A percentile compares a stretch with the other conserved stretches of the same genome.
Conservation (phyloP, 2,113 vertebrate species). For the Oceanites oceanicus region DNA sequence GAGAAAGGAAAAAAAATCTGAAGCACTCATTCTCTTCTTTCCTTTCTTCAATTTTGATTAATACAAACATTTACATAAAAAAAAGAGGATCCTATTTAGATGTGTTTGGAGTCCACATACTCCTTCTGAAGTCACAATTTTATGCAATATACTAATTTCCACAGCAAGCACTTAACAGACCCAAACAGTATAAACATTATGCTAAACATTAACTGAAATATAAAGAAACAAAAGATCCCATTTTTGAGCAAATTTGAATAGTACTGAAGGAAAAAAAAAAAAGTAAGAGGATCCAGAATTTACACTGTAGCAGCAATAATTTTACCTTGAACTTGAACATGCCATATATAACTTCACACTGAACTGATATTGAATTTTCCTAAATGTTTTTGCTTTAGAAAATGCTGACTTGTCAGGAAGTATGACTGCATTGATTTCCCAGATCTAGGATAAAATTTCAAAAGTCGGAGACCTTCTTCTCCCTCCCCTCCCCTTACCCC, state of each 20-base stretch:
- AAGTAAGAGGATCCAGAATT: neutral
- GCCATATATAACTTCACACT: neutral
- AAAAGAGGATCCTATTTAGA: neutral
- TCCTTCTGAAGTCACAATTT: neutral
- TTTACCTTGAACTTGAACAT: neutral
- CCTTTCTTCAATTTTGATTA: neutral
- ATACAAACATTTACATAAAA: neutral
- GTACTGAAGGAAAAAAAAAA: neutral
- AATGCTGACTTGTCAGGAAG: neutral
- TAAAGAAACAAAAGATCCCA: neutral
- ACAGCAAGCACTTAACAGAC: neutral
- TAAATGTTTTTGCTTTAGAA: neutral
- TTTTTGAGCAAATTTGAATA: neutral
- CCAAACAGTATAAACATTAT: neutral
- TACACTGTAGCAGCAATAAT: neutral
- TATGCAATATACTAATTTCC: neutral
- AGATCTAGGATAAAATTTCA: neutral
- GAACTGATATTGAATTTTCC: neutral
- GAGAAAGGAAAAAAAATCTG: neutral
- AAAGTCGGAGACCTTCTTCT: neutral
- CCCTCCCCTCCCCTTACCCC: accelerated
- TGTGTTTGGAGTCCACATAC: neutral
- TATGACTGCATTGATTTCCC: neutral
- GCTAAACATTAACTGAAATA: neutral
- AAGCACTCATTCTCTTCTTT: neutral